These are phyloP conservation scores for Zeugodacus cucurbitae DNA, from an alignment of 1,140 invertebrate species.

Conservation along the genomic window DNA sequence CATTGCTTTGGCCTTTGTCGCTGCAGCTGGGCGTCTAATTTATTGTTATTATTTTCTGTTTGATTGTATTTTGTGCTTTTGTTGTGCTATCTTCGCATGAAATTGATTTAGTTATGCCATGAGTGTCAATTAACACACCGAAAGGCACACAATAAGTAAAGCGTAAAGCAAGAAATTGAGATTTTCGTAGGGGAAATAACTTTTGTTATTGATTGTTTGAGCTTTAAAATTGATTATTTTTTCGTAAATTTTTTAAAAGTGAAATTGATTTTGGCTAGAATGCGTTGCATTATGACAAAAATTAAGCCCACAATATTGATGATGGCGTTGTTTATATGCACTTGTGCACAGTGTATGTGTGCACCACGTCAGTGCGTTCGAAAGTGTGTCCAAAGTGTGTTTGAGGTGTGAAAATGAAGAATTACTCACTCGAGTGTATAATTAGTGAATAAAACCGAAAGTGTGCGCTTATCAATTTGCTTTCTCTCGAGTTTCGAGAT, in stretches of 20 bases:
- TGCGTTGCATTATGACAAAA: not conserved
- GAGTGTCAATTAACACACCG: not conserved
- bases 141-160: not conserved
- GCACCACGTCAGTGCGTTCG: not conserved
- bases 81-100: not conserved
- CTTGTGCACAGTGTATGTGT: not conserved
- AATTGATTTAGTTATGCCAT: not conserved
- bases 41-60: not conserved
- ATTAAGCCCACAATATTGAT: not conserved
- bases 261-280: not conserved
- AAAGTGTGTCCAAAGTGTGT: too few relatives aligned
- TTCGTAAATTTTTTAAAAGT: not conserved
- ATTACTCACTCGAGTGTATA: not conserved
- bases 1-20: not conserved
- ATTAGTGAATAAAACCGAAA: not conserved
- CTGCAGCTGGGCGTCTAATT: not conserved
- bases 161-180: not conserved
- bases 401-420: not conserved
- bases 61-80: not conserved
- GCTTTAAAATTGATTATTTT: not conserved
- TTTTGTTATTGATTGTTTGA: not conserved
- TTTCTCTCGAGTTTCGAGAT: not conserved
- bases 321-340: not conserved
- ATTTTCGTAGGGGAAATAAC: not conserved
- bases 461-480: not conserved